phyloP scores from a whole-genome alignment of 2,113 vertebrate genomes.

The Proterorhinus semilunaris region DNA sequence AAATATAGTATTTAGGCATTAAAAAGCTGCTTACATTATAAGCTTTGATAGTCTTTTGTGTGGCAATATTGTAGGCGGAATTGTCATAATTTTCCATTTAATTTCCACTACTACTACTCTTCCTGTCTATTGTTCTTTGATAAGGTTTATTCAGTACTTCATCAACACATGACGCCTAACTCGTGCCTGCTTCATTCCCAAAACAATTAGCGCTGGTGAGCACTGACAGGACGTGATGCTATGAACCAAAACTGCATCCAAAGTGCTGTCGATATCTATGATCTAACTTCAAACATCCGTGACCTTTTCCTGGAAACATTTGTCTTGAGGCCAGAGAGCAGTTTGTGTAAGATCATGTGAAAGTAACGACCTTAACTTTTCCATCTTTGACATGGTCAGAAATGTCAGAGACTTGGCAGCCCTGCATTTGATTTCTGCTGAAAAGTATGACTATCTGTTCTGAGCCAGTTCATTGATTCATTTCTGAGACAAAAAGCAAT shows the following conservation, averaged over 20 bases:
- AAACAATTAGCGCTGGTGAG: constrained; percentile 44
- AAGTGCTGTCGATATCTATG: constrained; percentile 29
- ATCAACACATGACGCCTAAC: constrained; percentile 21
- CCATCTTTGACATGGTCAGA: not conserved
- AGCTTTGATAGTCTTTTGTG: not conserved
- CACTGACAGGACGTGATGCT: constrained; percentile 28
- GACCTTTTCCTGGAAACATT: constrained; percentile 21
- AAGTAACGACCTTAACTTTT: constrained; percentile 10
- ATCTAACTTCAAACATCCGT: constrained; percentile 29
- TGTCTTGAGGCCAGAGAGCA: constrained; percentile 9
- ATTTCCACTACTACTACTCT: not conserved
- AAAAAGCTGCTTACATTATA: no score
- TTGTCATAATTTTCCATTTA: not conserved
- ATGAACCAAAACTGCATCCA: constrained; percentile 12
- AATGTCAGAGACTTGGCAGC: not conserved
- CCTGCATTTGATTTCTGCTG: not conserved
- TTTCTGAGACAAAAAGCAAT: not conserved
- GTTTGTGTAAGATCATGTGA: constrained; percentile 49
- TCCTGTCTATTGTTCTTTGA: not conserved
- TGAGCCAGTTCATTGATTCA: not conserved
- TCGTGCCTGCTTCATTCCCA: constrained; percentile 6
- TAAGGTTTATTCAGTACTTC: constrained; percentile 9
- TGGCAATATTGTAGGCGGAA: not conserved
- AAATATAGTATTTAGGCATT: no score
- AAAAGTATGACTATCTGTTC: not conserved